phyloP scores from a whole-genome alignment of 2,797 vertebrate genomes.

The Neosalanx taihuensis region DNA sequence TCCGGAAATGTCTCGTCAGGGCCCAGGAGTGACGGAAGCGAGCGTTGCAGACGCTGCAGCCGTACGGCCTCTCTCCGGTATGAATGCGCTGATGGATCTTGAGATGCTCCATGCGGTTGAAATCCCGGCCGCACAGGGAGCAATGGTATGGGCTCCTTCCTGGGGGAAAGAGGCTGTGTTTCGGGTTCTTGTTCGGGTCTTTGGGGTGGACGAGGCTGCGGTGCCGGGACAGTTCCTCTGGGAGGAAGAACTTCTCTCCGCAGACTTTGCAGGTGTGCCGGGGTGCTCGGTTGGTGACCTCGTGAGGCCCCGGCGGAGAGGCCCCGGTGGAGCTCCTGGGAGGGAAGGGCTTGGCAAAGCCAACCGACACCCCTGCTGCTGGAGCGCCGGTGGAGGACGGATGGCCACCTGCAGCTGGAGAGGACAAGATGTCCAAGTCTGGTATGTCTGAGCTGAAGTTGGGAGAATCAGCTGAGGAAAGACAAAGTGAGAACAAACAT shows the following conservation, averaged over 20 bases:
- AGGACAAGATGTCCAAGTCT: constrained; percentile 38
- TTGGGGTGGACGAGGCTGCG: constrained; percentile 36
- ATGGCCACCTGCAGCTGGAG: constrained; percentile 30
- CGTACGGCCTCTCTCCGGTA: constrained; percentile 57
- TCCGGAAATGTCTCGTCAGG: constrained; percentile 54
- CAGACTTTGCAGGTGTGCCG: constrained; percentile 36
- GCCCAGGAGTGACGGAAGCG: constrained; percentile 58
- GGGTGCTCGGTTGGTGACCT: constrained; percentile 1
- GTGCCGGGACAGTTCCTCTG: constrained; percentile 37
- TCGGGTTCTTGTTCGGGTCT: constrained; percentile 27
- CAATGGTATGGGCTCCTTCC: constrained; percentile 49
- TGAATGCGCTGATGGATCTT: constrained; percentile 62
- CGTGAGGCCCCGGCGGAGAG: constrained; percentile 16
- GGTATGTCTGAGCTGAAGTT: constrained; percentile 37
- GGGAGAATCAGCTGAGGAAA: constrained; percentile 25
- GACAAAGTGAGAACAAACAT: not conserved
- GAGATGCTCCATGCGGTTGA: constrained; percentile 59
- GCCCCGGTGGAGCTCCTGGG: constrained; percentile 11
- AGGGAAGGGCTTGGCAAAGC: constrained; percentile 27
- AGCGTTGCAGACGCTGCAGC: constrained; percentile 52
- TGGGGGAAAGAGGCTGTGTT: constrained; percentile 25
- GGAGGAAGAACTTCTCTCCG: constrained; percentile 31
- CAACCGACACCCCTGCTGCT: not conserved
- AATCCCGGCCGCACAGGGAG: constrained; percentile 50
- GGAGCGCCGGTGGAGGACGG: constrained; percentile 6